These are phyloP conservation scores for Paraescarpia echinospica DNA, from an alignment of 1,140 invertebrate genomes.

Conservation along the genomic window DNA sequence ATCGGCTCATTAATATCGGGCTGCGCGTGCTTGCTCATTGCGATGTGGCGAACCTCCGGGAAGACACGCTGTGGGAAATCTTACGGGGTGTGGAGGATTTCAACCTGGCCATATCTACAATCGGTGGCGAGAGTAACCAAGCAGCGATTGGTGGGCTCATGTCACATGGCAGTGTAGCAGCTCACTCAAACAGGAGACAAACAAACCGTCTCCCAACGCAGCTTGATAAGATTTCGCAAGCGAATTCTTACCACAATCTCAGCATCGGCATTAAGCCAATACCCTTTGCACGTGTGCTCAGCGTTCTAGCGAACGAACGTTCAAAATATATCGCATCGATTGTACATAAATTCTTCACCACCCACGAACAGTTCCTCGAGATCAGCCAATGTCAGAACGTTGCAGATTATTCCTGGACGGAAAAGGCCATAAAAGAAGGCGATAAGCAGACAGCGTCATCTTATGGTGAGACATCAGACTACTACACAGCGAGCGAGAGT, in stretches of 20 bases:
- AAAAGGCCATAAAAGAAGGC: background rate
- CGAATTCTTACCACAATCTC: conserved; percentile 15
- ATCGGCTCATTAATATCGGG: conserved; percentile 51
- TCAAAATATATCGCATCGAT: conserved; percentile 50
- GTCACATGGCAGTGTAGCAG: background rate
- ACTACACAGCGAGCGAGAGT: conserved; percentile 47
- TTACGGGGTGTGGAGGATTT: conserved; percentile 55
- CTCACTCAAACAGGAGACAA: conserved; percentile 7
- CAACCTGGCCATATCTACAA: conserved; percentile 44
- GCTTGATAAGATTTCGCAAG: background rate
- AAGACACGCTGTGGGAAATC: conserved; percentile 54
- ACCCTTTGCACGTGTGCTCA: conserved; percentile 49
- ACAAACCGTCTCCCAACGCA: background rate
- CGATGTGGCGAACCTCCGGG: conserved; percentile 42
- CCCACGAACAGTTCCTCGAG: conserved; percentile 47
- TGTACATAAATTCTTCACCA: conserved; percentile 51
- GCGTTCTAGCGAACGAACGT: conserved; percentile 49
- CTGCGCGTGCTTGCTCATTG: conserved; percentile 56
- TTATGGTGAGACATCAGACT: conserved; percentile 43
- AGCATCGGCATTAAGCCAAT: conserved; percentile 41
- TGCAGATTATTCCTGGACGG: conserved; percentile 29
- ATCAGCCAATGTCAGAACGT: conserved; percentile 39
- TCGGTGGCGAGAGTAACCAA: background rate
- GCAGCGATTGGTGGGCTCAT: background rate
- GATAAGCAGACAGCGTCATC: background rate